Evolutionary conservation across 2,797 vertebrate species (phyloP), one percentile per base, ranked within the genome.

Genomic region (Tapera naevia): DNA sequence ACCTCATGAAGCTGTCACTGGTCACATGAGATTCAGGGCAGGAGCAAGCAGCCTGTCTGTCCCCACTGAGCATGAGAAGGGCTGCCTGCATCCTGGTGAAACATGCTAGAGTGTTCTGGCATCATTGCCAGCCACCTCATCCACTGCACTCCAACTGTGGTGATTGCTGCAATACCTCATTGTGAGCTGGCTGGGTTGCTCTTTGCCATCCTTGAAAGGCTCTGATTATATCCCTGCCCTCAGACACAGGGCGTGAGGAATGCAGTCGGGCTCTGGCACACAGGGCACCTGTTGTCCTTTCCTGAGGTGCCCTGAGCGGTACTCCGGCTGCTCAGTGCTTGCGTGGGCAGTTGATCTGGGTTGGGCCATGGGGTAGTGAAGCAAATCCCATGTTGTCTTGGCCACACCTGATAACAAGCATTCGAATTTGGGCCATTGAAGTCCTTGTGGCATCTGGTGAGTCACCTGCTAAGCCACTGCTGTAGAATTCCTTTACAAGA

Each of bases 131-230:
- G 58, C 33, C 51, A 54, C 58, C 41, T 13, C 35, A 39, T 41
- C 0, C 0, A 58, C 89, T 57, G 57, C 4, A 1, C 53, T 69
- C 50, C 30, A 45, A 13, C 35, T 0, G 0, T 27, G 70, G 73
- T 79, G 50, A 73, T 62, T 86, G 66, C 82, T 75, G 66, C 82
- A 75, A 13, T 45, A 62, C 35, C 58, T 75, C 66, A 8, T 56
- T 37, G 88, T 2, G 17, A 62, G 35, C 46, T 81, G 39, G 11
- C 39, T 65, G 51, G 70, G 62, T 86, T 81, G 86, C 73, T 83
- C 72, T 80, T 83, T 89, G 87, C 84, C 43, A 23, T 83, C 65
- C 30, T 72, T 92, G 87, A 88, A 87, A 86, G 81, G 43, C 62
- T 93, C 54, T 94, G 75, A 92, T 95, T 95, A 86, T 43, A 69